A percentile compares a stretch with the other conserved stretches of the same genome.
phyloP scores from a whole-genome alignment of 1,140 invertebrate species.

The Colletes latitarsis region DNA sequence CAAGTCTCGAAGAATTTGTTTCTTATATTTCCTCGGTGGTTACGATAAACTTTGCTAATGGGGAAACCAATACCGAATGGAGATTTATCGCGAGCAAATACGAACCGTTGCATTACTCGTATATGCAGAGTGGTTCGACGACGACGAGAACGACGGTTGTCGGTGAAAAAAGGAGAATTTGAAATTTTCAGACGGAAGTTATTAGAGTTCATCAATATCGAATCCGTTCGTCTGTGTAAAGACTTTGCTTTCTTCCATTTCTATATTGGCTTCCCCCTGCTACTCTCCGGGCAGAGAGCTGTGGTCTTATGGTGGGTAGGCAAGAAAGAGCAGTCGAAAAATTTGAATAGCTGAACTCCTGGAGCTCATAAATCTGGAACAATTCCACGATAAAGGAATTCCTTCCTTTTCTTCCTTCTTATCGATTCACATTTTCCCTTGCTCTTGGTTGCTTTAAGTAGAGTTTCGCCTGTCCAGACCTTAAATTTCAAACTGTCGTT shows the following conservation, averaged over 20 bases:
- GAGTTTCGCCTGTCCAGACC: constrained; percentile 38
- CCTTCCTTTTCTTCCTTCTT: constrained; percentile 50
- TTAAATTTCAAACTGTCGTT: constrained; percentile 25
- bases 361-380: constrained; percentile 68
- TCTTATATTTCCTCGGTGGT: not conserved
- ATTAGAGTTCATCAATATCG: constrained; percentile 62
- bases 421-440: constrained; percentile 37
- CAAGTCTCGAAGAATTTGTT: constrained; percentile 15
- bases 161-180: constrained; percentile 9
- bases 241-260: constrained; percentile 58
- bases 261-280: constrained; percentile 56
- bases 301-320: constrained; percentile 44
- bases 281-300: constrained; percentile 39
- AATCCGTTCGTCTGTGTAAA: constrained; percentile 40
- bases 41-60: constrained; percentile 24
- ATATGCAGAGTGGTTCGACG: not conserved
- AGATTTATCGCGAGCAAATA: constrained; percentile 1
- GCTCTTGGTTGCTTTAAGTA: constrained; percentile 48
- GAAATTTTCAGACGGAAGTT: constrained; percentile 59
- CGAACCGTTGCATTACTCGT: not conserved
- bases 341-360: constrained; percentile 66
- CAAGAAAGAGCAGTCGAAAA: constrained; percentile 64
- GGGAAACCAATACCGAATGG: constrained; percentile 12
- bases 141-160: not conserved
- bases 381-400: constrained; percentile 65